Evolutionary conservation across 2,113 vertebrate genomes (phyloP), one percentile per base, ranked within the genome.

Genomic region (Raphicerus campestris): DNA sequence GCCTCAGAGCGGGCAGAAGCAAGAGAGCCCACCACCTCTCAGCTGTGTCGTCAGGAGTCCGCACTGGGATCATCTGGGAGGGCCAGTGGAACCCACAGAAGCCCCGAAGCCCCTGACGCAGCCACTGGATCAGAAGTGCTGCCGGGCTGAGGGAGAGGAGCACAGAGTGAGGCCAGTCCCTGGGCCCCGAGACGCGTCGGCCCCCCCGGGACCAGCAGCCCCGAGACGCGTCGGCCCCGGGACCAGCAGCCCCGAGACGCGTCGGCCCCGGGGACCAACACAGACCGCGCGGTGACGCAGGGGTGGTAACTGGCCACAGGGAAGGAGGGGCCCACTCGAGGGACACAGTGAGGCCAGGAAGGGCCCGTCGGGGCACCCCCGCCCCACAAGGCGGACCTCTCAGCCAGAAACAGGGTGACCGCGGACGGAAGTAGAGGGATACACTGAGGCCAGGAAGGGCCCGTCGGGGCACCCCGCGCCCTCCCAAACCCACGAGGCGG

Each of bases 131-230:
- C 66, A 11, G 11, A 32, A 17, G 30, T 0, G 20, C 56, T 5
- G 42, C 51, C 60, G 0, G 16, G 61, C 6, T 0, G 0, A 19
- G 28, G 13, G 0, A 26, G 51, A 42, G 20, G 28, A 8, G 32
- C 28, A 32, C 78, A 51, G 5, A 19, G 47, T 1, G 1, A n/a
- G 47, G 49, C 45, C 5, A 20, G 10, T 10, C 10, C 35, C 39
- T 1, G 8, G 13, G 19, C 17, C 26, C 19, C 6, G 0, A 20
- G 49, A 53, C 0, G 30, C 1, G 1, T 1, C 2, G 0, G 26
- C 75, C 28, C 26, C 73, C 45, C 0, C 1, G 15, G 26, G 42
- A 30, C 45, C 45, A 30, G 15, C n/a, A n/a, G 19, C 17, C 26
- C 19, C 6, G 0, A 20, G 49, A 53, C 0, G 30, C 1, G 1